Evolutionary conservation across 2,113 vertebrate genomes (phyloP).

Genomic region (Megalops atlanticus): DNA sequence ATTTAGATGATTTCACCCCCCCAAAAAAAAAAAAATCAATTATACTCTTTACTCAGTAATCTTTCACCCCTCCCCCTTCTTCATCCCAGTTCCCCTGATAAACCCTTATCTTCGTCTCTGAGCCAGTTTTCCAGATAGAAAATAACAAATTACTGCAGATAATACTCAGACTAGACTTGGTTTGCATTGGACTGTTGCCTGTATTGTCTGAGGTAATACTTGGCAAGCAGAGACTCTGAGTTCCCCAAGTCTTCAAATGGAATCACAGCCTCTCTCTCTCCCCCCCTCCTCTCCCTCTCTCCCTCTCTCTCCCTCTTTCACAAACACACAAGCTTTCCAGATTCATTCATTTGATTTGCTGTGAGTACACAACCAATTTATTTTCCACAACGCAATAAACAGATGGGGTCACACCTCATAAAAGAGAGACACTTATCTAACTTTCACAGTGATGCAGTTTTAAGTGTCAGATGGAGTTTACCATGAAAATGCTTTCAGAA

Average conservation of each 20-base stretch:
- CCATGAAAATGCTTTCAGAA: background rate
- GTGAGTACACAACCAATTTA: conserved; percentile 16
- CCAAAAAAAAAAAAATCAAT: conserved; percentile 25
- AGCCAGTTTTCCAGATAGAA: conserved; percentile 28
- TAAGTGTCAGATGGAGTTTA: background rate
- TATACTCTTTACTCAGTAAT: conserved; percentile 25
- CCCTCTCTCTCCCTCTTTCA: background rate
- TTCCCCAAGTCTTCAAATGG: conserved; percentile 10
- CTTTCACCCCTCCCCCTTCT: background rate
- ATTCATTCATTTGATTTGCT: conserved; percentile 18
- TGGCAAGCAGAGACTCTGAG: background rate
- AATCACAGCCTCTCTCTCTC: conserved; percentile 2
- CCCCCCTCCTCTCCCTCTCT: background rate
- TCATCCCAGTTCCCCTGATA: conserved; percentile 16
- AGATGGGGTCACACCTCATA: conserved; percentile 7
- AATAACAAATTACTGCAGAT: conserved; percentile 32
- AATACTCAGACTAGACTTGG: conserved; percentile 22
- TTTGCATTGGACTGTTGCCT: conserved; percentile 20
- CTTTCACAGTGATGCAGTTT: conserved; percentile 20
- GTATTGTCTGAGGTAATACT: conserved; percentile 21
- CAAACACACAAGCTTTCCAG: background rate
- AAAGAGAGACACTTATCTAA: conserved; percentile 25
- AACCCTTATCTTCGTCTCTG: conserved; percentile 28
- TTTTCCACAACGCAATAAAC: conserved; percentile 3
- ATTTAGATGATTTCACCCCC: conserved; percentile 24